Percentiles rank a stretch among this genome's conserved stretches.
Conservation (phyloP, 2,113 vertebrate genomes). For the Cnemophilus loriae region DNA sequence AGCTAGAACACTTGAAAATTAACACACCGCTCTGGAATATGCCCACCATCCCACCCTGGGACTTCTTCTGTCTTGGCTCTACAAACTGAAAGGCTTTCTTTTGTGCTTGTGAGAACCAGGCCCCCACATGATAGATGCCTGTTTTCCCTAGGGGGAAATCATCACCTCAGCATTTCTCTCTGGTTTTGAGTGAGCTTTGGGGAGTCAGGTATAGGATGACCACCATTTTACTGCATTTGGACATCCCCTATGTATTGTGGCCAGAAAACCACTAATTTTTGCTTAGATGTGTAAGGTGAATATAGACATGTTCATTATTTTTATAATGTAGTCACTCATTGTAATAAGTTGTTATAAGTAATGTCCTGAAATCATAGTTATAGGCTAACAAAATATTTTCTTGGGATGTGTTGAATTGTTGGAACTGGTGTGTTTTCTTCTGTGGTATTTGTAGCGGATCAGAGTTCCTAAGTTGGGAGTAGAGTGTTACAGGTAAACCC, state of each 20-base stretch:
- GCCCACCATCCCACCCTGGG: neutral
- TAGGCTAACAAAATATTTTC: neutral
- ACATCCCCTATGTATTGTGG: neutral
- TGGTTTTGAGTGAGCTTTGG: neutral
- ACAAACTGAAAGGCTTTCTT: neutral
- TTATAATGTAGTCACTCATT: neutral
- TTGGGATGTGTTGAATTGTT: neutral
- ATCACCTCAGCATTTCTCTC: neutral
- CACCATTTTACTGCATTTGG: neutral
- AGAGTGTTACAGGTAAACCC: neutral
- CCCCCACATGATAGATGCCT: neutral
- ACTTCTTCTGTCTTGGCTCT: neutral
- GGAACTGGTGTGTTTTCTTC: neutral
- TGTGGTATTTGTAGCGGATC: neutral
- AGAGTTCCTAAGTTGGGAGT: neutral
- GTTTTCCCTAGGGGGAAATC: neutral
- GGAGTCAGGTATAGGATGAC: neutral
- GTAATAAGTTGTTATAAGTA: neutral
- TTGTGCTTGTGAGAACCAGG: neutral
- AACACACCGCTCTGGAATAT: neutral
- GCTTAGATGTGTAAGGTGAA: neutral
- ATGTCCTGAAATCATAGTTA: neutral
- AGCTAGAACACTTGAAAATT: neutral
- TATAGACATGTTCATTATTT: neutral
- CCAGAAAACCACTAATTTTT: neutral